Evolutionary conservation across 2,113 vertebrate genomes (phyloP), one percentile per base, ranked within the genome.

Genomic region (Maccullochella peelii): DNA sequence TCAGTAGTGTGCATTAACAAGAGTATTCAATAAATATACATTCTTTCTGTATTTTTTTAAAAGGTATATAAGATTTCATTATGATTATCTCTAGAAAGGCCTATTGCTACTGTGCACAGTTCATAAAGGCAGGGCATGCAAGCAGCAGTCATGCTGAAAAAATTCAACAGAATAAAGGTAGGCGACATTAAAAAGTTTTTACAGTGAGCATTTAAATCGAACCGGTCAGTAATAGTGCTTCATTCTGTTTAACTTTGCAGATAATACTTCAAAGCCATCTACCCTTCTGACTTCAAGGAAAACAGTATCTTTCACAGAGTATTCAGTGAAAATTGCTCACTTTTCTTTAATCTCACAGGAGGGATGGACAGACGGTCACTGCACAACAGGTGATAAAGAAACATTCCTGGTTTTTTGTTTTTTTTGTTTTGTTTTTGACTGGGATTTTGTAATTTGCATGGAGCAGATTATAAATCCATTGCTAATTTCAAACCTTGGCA

Each of bases 81-180:
- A 49, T 59, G 50, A 85, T 88, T 25, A 81, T 83, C 75, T 85
- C 75, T 79, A 79, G 33, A 90, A 92, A 92, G 84, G 83, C 81
- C 87, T 27, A 54, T 62, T 74, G 77, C 77, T 91, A 86, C 68
- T 86, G 88, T 88, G 86, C 80, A 81, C 79, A 86, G 69, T 76
- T 92, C 50, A 88, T 91, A 86, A 94, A 94, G 91, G 91, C 89
- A 90, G 57, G 83, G 85, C 94, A 94, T 95, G 93, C 94, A 91
- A 94, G 77, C 86, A 89, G 79, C 77, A 86, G 73, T 88, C 90
- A 93, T 94, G 93, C 93, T 69, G 11, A 85, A 78, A 74, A 49
- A 75, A 30, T 79, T 84, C 58, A 65, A 84, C 47, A 81, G 77
- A 82, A 85, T 91, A 77, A 83, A 93, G 86, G 77, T 76, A 85